Evolutionary conservation across 2,113 vertebrate genomes (phyloP), one percentile per base, ranked within the genome.

Genomic region (Trichechus manatus): DNA sequence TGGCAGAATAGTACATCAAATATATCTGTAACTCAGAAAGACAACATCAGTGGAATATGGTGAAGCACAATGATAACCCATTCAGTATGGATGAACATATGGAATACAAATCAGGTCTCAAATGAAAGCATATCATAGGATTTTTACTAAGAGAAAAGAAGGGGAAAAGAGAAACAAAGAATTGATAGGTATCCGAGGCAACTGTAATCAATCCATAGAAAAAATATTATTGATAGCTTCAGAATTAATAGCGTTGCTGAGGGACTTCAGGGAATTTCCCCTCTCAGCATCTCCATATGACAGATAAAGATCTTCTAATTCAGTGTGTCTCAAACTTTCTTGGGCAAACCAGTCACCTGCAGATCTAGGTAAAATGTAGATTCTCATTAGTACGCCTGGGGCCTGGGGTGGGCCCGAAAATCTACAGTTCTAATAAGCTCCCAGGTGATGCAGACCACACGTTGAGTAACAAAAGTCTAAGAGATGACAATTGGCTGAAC

Each of bases 21-120:
- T 78, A 61, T 89, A 50, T 61, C 64, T 72, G 27, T 33, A 83
- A 72, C 47, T 88, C 50, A 74, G 74, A 94, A 96, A 82, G 66
- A 15, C 61, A 61, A 72, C 14, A 9, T 47, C 50, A 50, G 42
- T 79, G 47, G 20, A 92, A 53, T 92, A 74, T 5, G 68, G 61
- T 29, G 23, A 61, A 92, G 11, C 79, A 63, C 36, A 39, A 79
- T 83, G 68, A 63, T 7, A 87, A 17, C 44, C 29, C 25, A 74
- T 23, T 78, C 10, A 33, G 72, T 70, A 72, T 94, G 22, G 3
- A 68, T 31, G 6, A 39, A 70, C 22, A 22, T 36, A 13, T 61
- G 50, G 36, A 89, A 64, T 39, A 83, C 22, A 89, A 77, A 81
- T 77, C 4, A 23, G 36, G 5, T 31, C 91, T 89, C 61, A 81